Evolutionary conservation across 2,888 invertebrate species (phyloP), one percentile per base, ranked within the genome.

Genomic region (Papilio demoleus): DNA sequence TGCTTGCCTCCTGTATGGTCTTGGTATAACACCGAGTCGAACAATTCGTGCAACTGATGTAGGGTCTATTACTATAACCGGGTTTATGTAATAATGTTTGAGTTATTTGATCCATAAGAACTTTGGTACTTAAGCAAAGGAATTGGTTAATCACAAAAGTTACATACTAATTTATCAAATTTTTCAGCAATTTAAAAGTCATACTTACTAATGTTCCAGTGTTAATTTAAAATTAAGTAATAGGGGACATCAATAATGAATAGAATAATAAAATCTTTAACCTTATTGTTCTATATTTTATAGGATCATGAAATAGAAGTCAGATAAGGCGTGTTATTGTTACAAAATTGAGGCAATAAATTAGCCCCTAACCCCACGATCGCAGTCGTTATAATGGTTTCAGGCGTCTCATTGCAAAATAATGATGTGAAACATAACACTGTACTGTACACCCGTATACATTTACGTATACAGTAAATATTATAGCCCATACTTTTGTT

Each of bases 391-490:
- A 59, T 59, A 65, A 34, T 65, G 58, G 45, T 58, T n/a, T 6
- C 36, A 40, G 70, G 74, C 31, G 64, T 79, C 77, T 50, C 50
- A 68, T 80, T 75, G 62, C 80, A 76, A 75, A 76, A 79, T 80
- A 80, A 80, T 74, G 77, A 80, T 19, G 64, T 31, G 67, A 63
- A 70, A 72, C 45, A 53, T n/a, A 70, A 73, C 70, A 62, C 70
- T 45, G 8, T 8, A 22, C 65, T 22, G 50, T 65, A 38, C 12
- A n/a, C 4, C 14, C 59, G 59, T 58, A 63, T 11, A 27, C 27
- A 27, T 50, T 47, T 17, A 31, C 61, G 42, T 56, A 62, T 19
- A 14, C 17, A 58, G 31, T 59, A 38, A 9, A 22, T 38, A 1
- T 38, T 59, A 36, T 17, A 14, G 19, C 36, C 34, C 22, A 36